A percentile compares a stretch with the other conserved stretches of the same genome.
These are phyloP conservation scores for Deroplatys truncata DNA, from an alignment of 2,888 invertebrate genomes.

Conservation along the genomic window DNA sequence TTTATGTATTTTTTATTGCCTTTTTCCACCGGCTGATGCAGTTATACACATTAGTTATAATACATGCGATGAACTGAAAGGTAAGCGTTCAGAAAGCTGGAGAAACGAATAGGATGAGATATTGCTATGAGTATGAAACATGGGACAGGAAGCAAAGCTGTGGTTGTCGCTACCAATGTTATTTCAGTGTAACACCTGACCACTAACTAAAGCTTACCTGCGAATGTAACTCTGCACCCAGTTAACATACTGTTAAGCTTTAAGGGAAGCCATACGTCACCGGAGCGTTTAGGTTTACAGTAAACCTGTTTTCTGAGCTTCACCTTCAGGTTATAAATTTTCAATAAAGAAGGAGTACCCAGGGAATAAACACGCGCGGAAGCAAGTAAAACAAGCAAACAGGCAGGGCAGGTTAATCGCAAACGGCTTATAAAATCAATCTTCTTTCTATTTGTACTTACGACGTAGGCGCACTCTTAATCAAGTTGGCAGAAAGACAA, in stretches of 20 bases:
- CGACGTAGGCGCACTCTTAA: neutral
- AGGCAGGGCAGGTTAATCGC: neutral
- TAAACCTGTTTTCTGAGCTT: neutral
- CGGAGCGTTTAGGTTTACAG: neutral
- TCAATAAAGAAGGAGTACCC: neutral
- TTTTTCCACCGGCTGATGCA: too few species aligned
- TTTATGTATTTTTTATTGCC: too few species aligned
- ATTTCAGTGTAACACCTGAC: too few species aligned
- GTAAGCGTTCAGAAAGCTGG: too few species aligned
- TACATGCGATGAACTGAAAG: too few species aligned
- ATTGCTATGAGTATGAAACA: too few species aligned
- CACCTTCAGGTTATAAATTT: neutral
- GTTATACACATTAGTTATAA: too few species aligned
- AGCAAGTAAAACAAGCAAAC: neutral
- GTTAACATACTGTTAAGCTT: neutral
- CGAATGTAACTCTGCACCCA: neutral
- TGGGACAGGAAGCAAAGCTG: too few species aligned
- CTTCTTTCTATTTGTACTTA: neutral
- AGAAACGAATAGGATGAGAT: too few species aligned
- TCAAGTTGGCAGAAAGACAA: neutral
- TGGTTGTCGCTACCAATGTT: too few species aligned
- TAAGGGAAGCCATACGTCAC: neutral
- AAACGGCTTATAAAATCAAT: neutral
- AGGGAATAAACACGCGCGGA: neutral
- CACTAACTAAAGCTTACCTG: too few species aligned